These are phyloP conservation scores for Coturnix japonica DNA, from an alignment of 2,113 vertebrate genomes.

Conservation along the genomic window DNA sequence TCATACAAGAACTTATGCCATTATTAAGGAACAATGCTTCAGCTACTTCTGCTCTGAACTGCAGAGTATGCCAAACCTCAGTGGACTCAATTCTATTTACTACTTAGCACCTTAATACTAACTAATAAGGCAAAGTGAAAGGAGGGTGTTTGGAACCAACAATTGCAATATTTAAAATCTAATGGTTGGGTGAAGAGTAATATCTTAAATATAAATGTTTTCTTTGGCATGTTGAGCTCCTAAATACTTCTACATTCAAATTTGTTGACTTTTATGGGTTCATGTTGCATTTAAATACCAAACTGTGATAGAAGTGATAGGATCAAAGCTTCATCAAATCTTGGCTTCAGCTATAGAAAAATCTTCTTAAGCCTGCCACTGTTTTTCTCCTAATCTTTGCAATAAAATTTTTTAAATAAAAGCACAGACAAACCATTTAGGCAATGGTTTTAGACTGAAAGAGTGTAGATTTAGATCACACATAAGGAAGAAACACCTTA, in stretches of 20 bases:
- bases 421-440: neutral
- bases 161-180: neutral
- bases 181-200: neutral
- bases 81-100: slow-evolving; percentile 12
- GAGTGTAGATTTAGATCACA: neutral
- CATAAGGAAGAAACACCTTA: neutral
- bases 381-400: neutral
- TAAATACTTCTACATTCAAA: neutral
- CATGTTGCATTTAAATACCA: neutral
- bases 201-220: neutral
- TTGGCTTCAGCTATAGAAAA: neutral
- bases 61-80: neutral
- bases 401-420: neutral
- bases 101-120: neutral
- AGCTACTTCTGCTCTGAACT: slow-evolving; percentile 23
- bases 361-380: neutral
- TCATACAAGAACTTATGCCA: slow-evolving; percentile 37
- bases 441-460: neutral
- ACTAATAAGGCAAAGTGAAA: slow-evolving; percentile 24
- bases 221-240: neutral
- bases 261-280: neutral
- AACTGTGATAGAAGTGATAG: neutral
- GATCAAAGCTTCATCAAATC: neutral
- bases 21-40: neutral
- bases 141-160: neutral